Evolutionary conservation across 2,888 invertebrate species (phyloP), one percentile per base, ranked within the genome.

Genomic region (Loripinus fragilis): DNA sequence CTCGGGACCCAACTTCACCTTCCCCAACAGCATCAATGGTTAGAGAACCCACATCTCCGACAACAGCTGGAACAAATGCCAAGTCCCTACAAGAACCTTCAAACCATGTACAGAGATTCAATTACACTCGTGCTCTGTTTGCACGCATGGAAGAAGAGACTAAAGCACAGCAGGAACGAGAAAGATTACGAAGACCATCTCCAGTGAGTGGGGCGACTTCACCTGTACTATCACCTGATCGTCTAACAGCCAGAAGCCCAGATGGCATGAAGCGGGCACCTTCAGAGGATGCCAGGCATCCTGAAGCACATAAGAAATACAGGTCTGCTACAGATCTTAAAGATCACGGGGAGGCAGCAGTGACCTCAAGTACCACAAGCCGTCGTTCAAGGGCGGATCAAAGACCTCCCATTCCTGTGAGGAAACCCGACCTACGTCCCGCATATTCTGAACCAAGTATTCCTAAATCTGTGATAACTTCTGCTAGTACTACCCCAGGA

Each of bases 91-190:
- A 81, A 20, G 88, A 89, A 50, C 80, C 90, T n/a, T 88, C 90
- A 17, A 91, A 86, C 73, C 93, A 93, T 86, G 91, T 93, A 0
- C 89, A 93, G 76, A 81, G 93, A 20, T 93, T 93, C 73, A 92
- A 91, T 72, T 89, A 91, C 81, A 92, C 92, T 0, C 85, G 92
- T 20, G 92, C 91, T 7, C 81, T 93, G 60, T 93, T 93, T 80
- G 92, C 92, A n/a, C 82, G 90, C n/a, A 87, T 93, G 87, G 93
- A 93, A 74, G 90, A 92, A 52, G 89, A 92, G 69, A 88, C 76
- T 0, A 84, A 83, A 38, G 33, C 71, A 48, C 85, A 85, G 25
- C 85, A 85, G 64, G 85, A 86, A 41, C 69, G 60, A 23, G 81
- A 80, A 10, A 75, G 74, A 33, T 50, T 77, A 5, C 74, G 86